Percentiles rank a stretch among this genome's conserved stretches.
These are phyloP conservation scores for Troides aeacus DNA, from an alignment of 2,888 invertebrate genomes.

Conservation along the genomic window DNA sequence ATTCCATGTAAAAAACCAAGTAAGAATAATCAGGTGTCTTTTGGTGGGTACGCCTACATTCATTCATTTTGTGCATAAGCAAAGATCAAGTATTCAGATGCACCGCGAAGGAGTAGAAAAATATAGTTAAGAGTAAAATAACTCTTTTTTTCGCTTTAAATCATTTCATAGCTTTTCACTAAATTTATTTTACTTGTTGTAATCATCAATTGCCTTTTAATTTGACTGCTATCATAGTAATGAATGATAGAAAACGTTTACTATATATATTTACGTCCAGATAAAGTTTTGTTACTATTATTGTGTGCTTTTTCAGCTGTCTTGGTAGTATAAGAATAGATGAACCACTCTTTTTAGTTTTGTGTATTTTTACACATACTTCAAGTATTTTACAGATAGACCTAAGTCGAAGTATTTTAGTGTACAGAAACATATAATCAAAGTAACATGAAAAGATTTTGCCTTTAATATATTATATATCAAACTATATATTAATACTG, in stretches of 20 bases:
- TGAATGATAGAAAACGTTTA: neutral
- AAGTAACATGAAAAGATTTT: too few relatives aligned
- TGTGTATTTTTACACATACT: too few relatives aligned
- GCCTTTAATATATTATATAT: too few relatives aligned
- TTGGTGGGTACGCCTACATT: constrained; percentile 65
- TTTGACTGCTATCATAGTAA: neutral
- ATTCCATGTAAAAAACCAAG: constrained; percentile 71
- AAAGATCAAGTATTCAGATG: constrained; percentile 48
- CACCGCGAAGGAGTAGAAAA: neutral
- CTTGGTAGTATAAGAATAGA: too few relatives aligned
- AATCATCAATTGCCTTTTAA: neutral
- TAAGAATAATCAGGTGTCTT: constrained; percentile 70
- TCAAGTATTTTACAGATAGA: too few relatives aligned
- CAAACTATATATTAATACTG: too few relatives aligned
- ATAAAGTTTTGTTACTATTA: too few relatives aligned
- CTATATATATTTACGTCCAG: too few relatives aligned
- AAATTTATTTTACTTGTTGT: neutral
- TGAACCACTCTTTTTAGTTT: too few relatives aligned
- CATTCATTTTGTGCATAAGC: constrained; percentile 64
- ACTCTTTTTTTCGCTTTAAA: neutral
- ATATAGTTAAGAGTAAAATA: neutral
- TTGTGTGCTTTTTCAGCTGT: too few relatives aligned
- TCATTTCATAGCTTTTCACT: neutral
- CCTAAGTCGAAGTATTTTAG: too few relatives aligned
- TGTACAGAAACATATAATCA: too few relatives aligned